Evolutionary conservation across 2,797 vertebrate species (phyloP).

Genomic region (Dallia pectoralis): DNA sequence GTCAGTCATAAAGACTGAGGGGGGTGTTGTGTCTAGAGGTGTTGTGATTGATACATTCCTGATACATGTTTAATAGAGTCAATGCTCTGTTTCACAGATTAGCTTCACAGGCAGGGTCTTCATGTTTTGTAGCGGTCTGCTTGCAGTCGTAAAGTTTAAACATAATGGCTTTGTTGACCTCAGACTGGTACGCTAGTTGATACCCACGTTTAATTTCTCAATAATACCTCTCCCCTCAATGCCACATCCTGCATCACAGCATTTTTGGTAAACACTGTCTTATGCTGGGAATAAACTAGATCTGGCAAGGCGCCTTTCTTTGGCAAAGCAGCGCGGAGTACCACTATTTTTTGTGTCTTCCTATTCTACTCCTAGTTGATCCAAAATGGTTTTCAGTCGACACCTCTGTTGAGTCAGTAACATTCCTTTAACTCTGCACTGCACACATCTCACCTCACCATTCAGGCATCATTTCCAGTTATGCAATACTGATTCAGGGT

Average conservation of each 20-base stretch:
- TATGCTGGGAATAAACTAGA: too few relatives aligned
- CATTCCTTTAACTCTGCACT: constrained; percentile 1
- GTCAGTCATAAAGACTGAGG: neutral
- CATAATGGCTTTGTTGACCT: neutral
- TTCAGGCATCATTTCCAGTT: neutral
- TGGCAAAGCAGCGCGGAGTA: too few relatives aligned
- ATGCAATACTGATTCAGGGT: too few relatives aligned
- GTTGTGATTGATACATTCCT: neutral
- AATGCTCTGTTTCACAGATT: neutral
- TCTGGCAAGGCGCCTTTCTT: too few relatives aligned
- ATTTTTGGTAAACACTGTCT: neutral
- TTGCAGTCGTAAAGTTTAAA: neutral
- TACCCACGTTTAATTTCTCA: neutral
- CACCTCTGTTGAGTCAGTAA: neutral
- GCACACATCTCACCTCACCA: neutral
- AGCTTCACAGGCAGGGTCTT: neutral
- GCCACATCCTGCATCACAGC: neutral
- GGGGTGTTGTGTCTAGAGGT: neutral
- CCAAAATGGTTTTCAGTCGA: neutral
- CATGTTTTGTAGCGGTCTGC: neutral
- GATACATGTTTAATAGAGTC: neutral
- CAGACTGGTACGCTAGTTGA: neutral
- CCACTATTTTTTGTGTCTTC: too few relatives aligned
- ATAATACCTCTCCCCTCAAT: neutral
- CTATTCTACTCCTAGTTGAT: neutral